A percentile compares a stretch with the other conserved stretches of the same genome.
Evolutionary conservation across 2,113 vertebrate species (phyloP).

Genomic region (Malurus alboscapulatus): DNA sequence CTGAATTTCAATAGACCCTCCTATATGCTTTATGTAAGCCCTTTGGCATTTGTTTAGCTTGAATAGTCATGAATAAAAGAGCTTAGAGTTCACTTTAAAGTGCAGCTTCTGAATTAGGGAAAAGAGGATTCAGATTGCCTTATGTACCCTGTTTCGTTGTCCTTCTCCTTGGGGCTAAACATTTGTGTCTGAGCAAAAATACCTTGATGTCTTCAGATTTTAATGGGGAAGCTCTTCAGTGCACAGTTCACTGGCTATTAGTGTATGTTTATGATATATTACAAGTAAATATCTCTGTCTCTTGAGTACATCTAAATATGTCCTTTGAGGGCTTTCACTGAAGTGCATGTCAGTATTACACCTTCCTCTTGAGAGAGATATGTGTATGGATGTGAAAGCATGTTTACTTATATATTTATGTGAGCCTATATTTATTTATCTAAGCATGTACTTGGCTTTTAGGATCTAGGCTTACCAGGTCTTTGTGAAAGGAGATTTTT

Average conservation of each 20-base stretch:
- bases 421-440: slow-evolving; percentile 16
- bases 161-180: slow-evolving; percentile 14
- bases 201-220: not conserved
- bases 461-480: slow-evolving; percentile 42
- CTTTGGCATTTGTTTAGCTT: slow-evolving; percentile 68
- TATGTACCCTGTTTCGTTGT: slow-evolving; percentile 44
- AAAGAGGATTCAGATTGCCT: slow-evolving; percentile 44
- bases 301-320: not conserved
- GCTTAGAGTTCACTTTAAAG: slow-evolving; percentile 39
- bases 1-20: slow-evolving; percentile 50
- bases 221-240: not conserved
- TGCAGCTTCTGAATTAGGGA: slow-evolving; percentile 41
- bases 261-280: not conserved
- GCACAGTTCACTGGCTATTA: not conserved
- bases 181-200: not conserved
- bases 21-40: slow-evolving; percentile 55
- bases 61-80: slow-evolving; percentile 70
- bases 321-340: not conserved
- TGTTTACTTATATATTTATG: not conserved
- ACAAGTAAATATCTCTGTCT: not conserved
- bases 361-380: not conserved
- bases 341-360: not conserved
- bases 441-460: slow-evolving; percentile 42
- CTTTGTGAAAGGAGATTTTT: slow-evolving; percentile 66
- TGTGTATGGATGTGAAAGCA: rapidly evolving